Base-by-base conservation (phyloP, 2,113 vertebrate genomes). In the Proterorhinus semilunaris region DNA sequence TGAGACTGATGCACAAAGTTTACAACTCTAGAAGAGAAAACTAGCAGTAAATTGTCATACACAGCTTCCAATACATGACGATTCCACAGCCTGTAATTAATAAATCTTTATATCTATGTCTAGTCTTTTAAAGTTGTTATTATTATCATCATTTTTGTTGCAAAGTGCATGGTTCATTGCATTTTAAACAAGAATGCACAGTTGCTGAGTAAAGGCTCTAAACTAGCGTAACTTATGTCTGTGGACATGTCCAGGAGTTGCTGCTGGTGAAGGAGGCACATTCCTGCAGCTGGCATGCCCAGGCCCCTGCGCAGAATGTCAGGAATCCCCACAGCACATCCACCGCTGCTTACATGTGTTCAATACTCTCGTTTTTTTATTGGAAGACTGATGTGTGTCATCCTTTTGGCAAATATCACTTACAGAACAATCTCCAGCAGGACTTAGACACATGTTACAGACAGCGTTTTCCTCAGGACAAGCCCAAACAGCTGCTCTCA, bases 251-350 rank as follows among this genome's bases (percentile, higher is more conserved):
- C 45, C 46, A 48, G 45, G 21, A 52, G 17, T 10, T 47, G 55
- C 55, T 75, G 69, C 72, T 71, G 63, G 62, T 67, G 63, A 57
- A 64, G 66, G 72, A 87, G 80, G 80, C 79, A 77, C 86, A 86
- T 88, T 83, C 83, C 84, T 86, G 82, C 91, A 92, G 90, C 87
- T 92, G 91, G 89, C 88, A 91, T 89, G 86, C 74, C 75, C 80
- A 75, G 84, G 82, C 89, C 83, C 74, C 84, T 76, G 76, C 69
- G 74, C 75, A 83, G 83, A 87, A 90, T 90, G 81, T 76, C 75
- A 55, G 85, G 87, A 91, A 92, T 90, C 84, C 71, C 55, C 55
- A 62, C 61, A 83, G 59, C 74, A 75, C 69, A 55, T 45, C 58
- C 70, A 55, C 2, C 65, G 70, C 47, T 43, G 11, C 36, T 7